These are phyloP conservation scores for Hypotaenidia philippensis DNA, from an alignment of 2,797 vertebrate species.

Conservation along the genomic window DNA sequence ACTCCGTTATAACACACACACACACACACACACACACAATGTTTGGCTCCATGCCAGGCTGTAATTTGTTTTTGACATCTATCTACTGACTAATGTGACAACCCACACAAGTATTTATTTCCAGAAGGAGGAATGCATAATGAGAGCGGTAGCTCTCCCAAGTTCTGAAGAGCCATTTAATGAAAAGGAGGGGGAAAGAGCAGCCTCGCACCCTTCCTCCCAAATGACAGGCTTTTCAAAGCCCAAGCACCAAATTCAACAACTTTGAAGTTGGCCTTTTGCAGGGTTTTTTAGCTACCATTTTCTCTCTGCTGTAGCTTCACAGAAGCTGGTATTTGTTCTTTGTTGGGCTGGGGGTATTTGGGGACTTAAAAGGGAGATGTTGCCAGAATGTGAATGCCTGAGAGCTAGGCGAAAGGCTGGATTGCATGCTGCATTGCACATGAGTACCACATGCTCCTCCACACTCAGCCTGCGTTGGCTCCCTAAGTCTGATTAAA, in stretches of 20 bases:
- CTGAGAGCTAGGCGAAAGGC: background rate
- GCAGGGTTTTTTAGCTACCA: background rate
- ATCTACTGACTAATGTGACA: slow-evolving; percentile 69
- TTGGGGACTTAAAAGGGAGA: slow-evolving; percentile 16
- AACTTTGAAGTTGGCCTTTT: slow-evolving; percentile 42
- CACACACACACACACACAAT: background rate
- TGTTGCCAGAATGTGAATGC: background rate
- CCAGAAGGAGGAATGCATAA: slow-evolving; percentile 69
- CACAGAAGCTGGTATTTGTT: slow-evolving; percentile 33
- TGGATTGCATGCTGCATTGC: background rate
- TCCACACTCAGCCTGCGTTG: background rate
- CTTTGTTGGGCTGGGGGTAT: slow-evolving; percentile 9
- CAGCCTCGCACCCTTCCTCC: slow-evolving; percentile 44
- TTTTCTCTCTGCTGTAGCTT: slow-evolving; percentile 39
- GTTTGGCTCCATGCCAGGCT: slow-evolving; percentile 12
- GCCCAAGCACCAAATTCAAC: slow-evolving; percentile 43
- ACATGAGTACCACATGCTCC: background rate
- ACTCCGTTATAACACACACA: background rate
- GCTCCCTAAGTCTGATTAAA: background rate
- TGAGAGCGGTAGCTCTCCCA: slow-evolving; percentile 45
- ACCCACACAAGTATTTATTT: slow-evolving; percentile 71
- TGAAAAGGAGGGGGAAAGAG: slow-evolving; percentile 53
- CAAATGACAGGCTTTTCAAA: slow-evolving; percentile 62
- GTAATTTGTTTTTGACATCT: slow-evolving; percentile 71
- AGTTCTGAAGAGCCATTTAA: slow-evolving; percentile 48